These are phyloP conservation scores for Epinotia nisella DNA, from an alignment of 2,888 invertebrate species.

Conservation along the genomic window DNA sequence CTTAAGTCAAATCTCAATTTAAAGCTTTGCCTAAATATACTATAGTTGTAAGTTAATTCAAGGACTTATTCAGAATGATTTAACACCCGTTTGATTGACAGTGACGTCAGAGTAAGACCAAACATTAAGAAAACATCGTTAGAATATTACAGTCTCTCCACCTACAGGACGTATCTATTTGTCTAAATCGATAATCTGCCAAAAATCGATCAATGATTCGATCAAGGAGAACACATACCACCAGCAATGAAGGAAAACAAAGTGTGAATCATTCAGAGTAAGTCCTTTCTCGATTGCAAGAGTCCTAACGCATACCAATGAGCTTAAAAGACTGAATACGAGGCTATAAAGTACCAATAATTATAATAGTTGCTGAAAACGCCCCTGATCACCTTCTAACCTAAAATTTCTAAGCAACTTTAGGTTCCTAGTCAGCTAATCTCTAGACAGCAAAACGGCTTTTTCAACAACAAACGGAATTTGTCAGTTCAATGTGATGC, in stretches of 20 bases:
- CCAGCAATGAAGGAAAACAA: not conserved
- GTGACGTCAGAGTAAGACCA: not conserved
- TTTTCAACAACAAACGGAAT: not conserved
- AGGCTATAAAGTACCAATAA: constrained; percentile 44
- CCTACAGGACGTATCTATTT: not conserved
- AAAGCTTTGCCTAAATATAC: constrained; percentile 39
- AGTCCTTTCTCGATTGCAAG: constrained; percentile 24
- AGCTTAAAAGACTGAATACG: constrained; percentile 45
- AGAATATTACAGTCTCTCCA: too few relatives aligned
- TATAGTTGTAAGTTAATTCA: constrained; percentile 18
- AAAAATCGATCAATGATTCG: not conserved
- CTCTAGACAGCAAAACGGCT: not conserved
- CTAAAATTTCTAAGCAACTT: not conserved
- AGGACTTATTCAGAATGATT: constrained; percentile 36
- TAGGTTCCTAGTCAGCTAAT: not conserved
- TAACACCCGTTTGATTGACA: not conserved
- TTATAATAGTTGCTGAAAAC: constrained; percentile 38
- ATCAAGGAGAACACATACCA: not conserved
- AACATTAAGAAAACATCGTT: not conserved
- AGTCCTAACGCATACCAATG: constrained; percentile 35
- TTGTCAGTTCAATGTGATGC: constrained; percentile 2
- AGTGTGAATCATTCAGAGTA: constrained; percentile 21
- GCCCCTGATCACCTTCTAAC: constrained; percentile 9
- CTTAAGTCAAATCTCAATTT: constrained; percentile 29
- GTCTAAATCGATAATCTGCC: not conserved